Conservation (phyloP, 2,113 vertebrate species). For the Brachionichthys hirsutus region DNA sequence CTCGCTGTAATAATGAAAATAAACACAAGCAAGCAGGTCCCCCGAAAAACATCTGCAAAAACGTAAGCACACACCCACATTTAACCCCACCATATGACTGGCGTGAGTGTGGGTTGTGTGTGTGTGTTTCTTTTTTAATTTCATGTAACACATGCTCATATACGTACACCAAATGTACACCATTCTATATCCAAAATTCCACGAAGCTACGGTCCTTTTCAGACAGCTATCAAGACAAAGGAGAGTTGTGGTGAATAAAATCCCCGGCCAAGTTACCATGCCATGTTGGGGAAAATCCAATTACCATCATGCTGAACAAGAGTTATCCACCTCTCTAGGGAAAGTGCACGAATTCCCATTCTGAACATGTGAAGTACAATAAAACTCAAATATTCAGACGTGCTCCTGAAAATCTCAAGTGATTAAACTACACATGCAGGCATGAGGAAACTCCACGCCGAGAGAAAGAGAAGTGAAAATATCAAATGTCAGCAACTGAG, state of each 20-base stretch:
- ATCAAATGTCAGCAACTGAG: constrained; percentile 15
- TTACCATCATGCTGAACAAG: constrained; percentile 31
- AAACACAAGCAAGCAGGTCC: constrained; percentile 11
- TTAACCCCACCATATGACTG: background rate
- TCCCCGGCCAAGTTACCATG: constrained; percentile 22
- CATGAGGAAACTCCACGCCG: background rate
- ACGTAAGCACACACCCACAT: constrained; percentile 21
- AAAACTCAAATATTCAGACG: too few species aligned
- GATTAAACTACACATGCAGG: background rate
- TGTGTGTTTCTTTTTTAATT: constrained; percentile 18
- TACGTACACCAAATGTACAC: background rate
- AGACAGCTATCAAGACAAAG: constrained; percentile 6
- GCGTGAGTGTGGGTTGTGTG: constrained; percentile 6
- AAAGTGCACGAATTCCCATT: constrained; percentile 5
- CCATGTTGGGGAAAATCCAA: constrained; percentile 29
- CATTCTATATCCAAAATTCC: background rate
- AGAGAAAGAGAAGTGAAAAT: constrained; percentile 32
- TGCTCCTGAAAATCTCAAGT: too few species aligned
- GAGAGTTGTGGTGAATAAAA: constrained; percentile 21
- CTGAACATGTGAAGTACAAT: constrained; percentile 4
- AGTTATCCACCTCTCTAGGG: constrained; percentile 9
- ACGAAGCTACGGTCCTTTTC: background rate
- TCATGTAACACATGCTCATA: background rate
- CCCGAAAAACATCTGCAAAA: background rate
- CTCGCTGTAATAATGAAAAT: constrained; percentile 54